phyloP scores from a whole-genome alignment of 2,113 vertebrate genomes.

The Misgurnus anguillicaudatus region DNA sequence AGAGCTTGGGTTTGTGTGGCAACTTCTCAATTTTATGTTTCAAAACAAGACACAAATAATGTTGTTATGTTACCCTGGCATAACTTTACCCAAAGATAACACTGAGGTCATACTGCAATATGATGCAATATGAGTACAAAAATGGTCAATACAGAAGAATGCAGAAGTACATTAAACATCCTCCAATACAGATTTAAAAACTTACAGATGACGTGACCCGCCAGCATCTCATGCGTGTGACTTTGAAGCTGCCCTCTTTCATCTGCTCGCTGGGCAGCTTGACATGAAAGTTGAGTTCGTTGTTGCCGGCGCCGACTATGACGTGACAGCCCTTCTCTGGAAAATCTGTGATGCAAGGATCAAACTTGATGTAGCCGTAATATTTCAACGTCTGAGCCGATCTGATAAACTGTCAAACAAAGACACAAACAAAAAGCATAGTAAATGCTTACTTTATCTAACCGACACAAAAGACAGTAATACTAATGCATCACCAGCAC shows the following conservation, averaged over 20 bases:
- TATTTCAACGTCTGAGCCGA: conserved; percentile 96
- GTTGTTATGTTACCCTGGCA: too few species aligned
- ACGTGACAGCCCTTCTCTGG: conserved; percentile 96
- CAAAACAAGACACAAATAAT: too few species aligned
- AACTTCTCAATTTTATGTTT: too few species aligned
- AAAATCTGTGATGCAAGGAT: conserved; percentile 95
- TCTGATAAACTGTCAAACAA: conserved; percentile 84
- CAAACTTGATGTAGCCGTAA: conserved; percentile 96
- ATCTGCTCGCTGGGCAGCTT: conserved; percentile 92
- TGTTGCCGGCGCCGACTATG: conserved; percentile 94
- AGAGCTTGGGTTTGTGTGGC: too few species aligned
- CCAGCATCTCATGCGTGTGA: conserved; percentile 98
- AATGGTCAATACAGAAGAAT: too few species aligned
- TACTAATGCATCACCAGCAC: not conserved
- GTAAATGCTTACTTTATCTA: not conserved
- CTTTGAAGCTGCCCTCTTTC: conserved; percentile 98
- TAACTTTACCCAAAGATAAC: too few species aligned
- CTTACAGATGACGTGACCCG: conserved; percentile 96
- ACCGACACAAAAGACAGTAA: not conserved
- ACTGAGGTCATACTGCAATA: too few species aligned
- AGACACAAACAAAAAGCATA: not conserved
- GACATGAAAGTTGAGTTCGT: conserved; percentile 97
- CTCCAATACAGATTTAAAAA: conserved; percentile 44
- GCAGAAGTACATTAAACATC: too few species aligned
- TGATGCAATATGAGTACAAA: too few species aligned